Evolutionary conservation across 2,113 vertebrate species (phyloP).

Genomic region (Heptranchias perlo): DNA sequence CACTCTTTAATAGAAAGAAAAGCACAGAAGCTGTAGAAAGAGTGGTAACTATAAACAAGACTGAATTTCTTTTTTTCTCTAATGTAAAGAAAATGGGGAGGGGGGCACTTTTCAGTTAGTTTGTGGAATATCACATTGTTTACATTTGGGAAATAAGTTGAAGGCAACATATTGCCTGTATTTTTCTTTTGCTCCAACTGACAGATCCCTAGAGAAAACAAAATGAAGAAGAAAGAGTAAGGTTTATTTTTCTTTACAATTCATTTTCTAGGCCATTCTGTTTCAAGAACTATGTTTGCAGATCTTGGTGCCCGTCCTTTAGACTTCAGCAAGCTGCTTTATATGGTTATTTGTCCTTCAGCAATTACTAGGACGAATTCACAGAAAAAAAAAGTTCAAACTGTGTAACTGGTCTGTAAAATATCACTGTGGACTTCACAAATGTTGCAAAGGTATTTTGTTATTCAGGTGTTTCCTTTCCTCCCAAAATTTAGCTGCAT

Average conservation of each 20-base stretch:
- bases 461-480: constrained; percentile 11
- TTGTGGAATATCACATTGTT: neutral
- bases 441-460: constrained; percentile 17
- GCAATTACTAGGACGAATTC: constrained; percentile 5
- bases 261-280: constrained; percentile 39
- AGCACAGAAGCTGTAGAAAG: neutral
- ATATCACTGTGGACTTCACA: constrained; percentile 11
- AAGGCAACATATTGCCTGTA: too few relatives aligned
- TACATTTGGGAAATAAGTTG: neutral
- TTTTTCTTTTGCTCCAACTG: neutral
- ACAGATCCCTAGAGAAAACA: neutral
- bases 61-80: neutral
- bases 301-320: constrained; percentile 37
- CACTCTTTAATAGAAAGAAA: neutral
- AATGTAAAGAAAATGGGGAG: neutral
- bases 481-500: neutral
- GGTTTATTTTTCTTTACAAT: constrained; percentile 39
- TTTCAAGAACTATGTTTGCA: constrained; percentile 33
- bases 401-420: constrained; percentile 18
- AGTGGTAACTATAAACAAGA: neutral
- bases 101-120: neutral
- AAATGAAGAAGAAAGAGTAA: constrained; percentile 30
- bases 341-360: constrained; percentile 28
- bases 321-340: constrained; percentile 31
- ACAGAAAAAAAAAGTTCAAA: constrained; percentile 30